Percentiles rank a stretch among this genome's conserved stretches.
These are phyloP conservation scores for Hippocampus barbouri DNA, from an alignment of 2,113 vertebrate species.

Conservation along the genomic window DNA sequence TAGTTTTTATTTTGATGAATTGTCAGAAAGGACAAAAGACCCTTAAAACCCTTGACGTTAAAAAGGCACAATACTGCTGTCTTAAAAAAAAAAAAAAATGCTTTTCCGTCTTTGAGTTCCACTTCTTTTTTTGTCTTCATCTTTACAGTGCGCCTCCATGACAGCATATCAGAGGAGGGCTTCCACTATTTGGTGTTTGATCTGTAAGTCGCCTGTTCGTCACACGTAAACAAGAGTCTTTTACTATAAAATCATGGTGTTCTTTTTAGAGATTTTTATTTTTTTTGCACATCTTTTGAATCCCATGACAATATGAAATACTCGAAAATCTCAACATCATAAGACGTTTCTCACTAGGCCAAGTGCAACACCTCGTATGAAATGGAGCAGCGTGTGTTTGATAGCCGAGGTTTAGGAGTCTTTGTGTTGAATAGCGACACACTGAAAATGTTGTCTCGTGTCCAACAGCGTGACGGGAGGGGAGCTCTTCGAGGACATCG, in stretches of 20 bases:
- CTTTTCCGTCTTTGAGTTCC: constrained; percentile 5
- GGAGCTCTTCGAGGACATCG: constrained; percentile 93
- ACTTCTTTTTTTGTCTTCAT: background rate
- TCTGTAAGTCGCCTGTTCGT: constrained; percentile 55
- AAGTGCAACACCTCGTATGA: background rate
- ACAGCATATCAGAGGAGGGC: constrained; percentile 73
- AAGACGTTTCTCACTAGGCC: too few species aligned
- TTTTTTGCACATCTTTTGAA: background rate
- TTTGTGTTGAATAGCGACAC: background rate
- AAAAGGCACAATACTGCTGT: background rate
- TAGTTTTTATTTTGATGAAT: background rate
- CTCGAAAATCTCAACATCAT: background rate
- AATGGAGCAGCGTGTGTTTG: background rate
- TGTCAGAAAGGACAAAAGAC: background rate
- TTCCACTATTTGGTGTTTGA: constrained; percentile 75
- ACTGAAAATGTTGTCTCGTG: background rate
- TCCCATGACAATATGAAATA: background rate
- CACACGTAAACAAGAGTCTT: background rate
- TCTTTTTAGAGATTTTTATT: background rate
- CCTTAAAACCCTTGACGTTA: background rate
- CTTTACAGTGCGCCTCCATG: constrained; percentile 64
- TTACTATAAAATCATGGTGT: background rate
- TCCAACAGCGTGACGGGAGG: constrained; percentile 85
- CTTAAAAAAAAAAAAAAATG: background rate
- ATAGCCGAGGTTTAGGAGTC: background rate